A percentile compares a stretch with the other conserved stretches of the same genome.
phyloP scores from a whole-genome alignment of 2,888 invertebrate species.

The Athripsodes cinereus region DNA sequence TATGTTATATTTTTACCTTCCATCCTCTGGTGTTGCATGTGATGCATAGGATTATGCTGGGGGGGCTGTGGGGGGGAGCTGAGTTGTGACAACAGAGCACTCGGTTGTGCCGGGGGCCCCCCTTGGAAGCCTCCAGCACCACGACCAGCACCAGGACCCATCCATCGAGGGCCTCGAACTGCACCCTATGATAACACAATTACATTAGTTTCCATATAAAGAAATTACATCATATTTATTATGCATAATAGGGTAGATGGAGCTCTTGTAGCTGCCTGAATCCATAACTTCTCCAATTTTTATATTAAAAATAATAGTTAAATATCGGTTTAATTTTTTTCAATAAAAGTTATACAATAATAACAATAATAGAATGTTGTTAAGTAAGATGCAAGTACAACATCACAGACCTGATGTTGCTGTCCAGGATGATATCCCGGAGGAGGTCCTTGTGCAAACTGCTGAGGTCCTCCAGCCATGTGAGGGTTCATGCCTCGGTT shows the following conservation, averaged over 20 bases:
- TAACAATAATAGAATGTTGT: neutral
- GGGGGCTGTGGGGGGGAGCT: conserved; percentile 56
- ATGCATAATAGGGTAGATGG: too few species aligned
- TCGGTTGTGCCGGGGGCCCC: conserved; percentile 17
- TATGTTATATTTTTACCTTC: too few species aligned
- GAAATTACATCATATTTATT: too few species aligned
- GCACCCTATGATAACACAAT: conserved; percentile 1
- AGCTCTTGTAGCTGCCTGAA: too few species aligned
- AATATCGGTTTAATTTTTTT: too few species aligned
- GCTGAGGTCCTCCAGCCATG: conserved; percentile 24
- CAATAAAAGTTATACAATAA: too few species aligned
- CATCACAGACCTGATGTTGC: conserved; percentile 28
- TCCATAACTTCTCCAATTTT: too few species aligned
- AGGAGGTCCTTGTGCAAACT: conserved; percentile 31
- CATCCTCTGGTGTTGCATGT: conserved; percentile 21
- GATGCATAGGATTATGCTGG: conserved; percentile 35
- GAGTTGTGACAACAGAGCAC: conserved; percentile 55
- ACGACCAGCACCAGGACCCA: conserved; percentile 25
- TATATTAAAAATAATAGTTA: too few species aligned
- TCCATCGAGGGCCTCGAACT: conserved; percentile 26
- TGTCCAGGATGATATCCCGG: conserved; percentile 42
- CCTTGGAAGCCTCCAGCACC: conserved; percentile 5
- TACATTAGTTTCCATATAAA: too few species aligned
- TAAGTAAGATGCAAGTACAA: neutral
- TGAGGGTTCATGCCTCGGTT: conserved; percentile 20